Evolutionary conservation across 2,888 invertebrate species (phyloP), one percentile per base, ranked within the genome.

Genomic region (Pterostichus madidus): DNA sequence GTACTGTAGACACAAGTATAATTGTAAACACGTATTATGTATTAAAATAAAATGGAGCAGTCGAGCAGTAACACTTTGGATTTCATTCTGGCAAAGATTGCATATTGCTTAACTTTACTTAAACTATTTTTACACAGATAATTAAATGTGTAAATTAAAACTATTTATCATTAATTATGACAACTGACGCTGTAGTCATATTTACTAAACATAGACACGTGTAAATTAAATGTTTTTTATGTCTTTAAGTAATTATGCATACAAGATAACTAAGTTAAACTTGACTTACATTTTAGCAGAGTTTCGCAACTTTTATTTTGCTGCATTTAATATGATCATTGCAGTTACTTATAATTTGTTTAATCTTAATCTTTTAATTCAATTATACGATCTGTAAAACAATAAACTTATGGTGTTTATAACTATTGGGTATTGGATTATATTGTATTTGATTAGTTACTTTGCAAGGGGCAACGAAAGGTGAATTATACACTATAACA

Each of bases 81-180:
- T 56, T 15, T 39, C 44, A 44, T 71, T 68, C 44, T 71, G 68
- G 46, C 68, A 71, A 17, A 64, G 10, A 44, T 2, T 7, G 7
- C 35, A 15, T 71, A 39, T 71, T 17, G 44, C 44, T 17, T 17
- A 39, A 39, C 7, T 39, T 6, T 39, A 39, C 7, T 39, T 6
- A 7, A 71, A 71, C 68, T 71, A 71, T 71, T 71, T 71, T 15
- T 71, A 13, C 44, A 46, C 44, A 39, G 68, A 71, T 44, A 71
- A 71, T 71, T 71, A 71, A 71, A 44, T 44, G 15, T 71, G 39
- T 71, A 44, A 71, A 71, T 71, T 46, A 71, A 46, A 8, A 71
- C 13, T 39, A 71, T 44, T 71, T 71, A 71, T 71, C 68, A 44
- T 15, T 15, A 71, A 71, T 71, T 71, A 71, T 71, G 68, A 71